Base-by-base conservation (phyloP, 2,888 invertebrate genomes). In the Xylota segnis region DNA sequence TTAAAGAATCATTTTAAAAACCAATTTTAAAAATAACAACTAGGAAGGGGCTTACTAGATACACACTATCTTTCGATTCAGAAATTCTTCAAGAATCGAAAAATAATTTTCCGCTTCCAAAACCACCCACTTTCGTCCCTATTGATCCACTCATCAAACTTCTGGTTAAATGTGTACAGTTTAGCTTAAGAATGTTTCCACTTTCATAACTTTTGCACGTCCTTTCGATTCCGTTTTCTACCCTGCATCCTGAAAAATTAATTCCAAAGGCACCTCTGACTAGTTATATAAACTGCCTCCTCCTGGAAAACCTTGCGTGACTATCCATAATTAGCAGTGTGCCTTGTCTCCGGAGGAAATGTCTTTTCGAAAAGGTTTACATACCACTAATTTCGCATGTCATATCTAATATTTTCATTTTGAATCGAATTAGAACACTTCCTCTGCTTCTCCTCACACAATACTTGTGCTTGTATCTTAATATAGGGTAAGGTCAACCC, bases 401-500 rank as follows among this genome's bases (percentile, higher is more conserved):
- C 59, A 50, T 37, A 72, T 45, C 32, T 56, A n/a, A 63, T 43
- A 29, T 29, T 54, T 54, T 54, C 45, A 27, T 16, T 50, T 59
- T 54, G 32, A 40, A 63, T 72, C 50, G 50, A 50, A 45, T 65
- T 65, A 27, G n/a, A 75, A 14, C 29, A 54, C 40, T 6, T 16
- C 23, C 23, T 23, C 23, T 10, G 34, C 5, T 29, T 34, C 18
- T 23, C 18, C 7, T 5, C 12, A 2, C n/a, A n/a, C n/a, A n/a
- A n/a, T 12, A 43, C 12, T 5, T 34, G 16, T 32, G 5, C 9
- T 1, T 18, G 10, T 18, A 34, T 12, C 3, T 45, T 23, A 0
- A 45, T 40, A 14, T 43, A 40, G 54, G 43, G 18, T 27, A 54
- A 63, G 74, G 74, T 74, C 72, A 63, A 54, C 16, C 52, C 50